These are phyloP conservation scores for Rhimphoctona megacephalus DNA, from an alignment of 2,888 invertebrate species.

Conservation along the genomic window DNA sequence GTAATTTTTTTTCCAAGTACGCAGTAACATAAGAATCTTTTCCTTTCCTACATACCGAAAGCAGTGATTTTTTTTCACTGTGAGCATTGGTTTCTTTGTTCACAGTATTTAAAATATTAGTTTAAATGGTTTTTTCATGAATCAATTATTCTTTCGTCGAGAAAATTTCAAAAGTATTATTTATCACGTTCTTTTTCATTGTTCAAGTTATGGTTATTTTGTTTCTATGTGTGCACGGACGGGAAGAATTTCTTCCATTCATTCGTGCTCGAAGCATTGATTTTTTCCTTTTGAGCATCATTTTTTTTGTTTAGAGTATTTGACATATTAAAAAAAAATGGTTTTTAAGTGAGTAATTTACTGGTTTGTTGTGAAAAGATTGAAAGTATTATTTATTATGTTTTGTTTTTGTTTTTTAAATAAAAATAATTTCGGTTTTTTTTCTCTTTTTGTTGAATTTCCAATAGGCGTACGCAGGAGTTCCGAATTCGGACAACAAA, in stretches of 20 bases:
- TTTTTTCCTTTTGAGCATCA: not conserved
- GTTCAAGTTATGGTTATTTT: not conserved
- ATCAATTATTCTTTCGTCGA: not conserved
- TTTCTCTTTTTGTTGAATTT: conserved; percentile 6
- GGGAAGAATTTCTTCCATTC: too few relatives aligned
- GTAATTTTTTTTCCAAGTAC: not conserved
- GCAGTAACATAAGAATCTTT: not conserved
- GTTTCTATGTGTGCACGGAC: too few relatives aligned
- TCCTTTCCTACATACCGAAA: too few relatives aligned
- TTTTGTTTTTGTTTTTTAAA: not conserved
- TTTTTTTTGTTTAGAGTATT: not conserved
- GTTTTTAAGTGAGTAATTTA: not conserved
- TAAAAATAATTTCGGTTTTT: not conserved
- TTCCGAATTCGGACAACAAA: conserved; percentile 86
- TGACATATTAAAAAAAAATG: not conserved
- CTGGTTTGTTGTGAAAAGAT: not conserved
- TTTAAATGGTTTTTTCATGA: not conserved
- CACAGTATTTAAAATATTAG: not conserved
- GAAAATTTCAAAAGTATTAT: not conserved
- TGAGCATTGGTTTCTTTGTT: not conserved
- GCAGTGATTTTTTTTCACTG: too few relatives aligned
- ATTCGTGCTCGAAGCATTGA: not conserved
- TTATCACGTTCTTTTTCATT: not conserved
- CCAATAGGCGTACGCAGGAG: conserved; percentile 86
- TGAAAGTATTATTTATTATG: not conserved